Conservation (phyloP, 2,797 vertebrate genomes). For the Xerus rutilus region DNA sequence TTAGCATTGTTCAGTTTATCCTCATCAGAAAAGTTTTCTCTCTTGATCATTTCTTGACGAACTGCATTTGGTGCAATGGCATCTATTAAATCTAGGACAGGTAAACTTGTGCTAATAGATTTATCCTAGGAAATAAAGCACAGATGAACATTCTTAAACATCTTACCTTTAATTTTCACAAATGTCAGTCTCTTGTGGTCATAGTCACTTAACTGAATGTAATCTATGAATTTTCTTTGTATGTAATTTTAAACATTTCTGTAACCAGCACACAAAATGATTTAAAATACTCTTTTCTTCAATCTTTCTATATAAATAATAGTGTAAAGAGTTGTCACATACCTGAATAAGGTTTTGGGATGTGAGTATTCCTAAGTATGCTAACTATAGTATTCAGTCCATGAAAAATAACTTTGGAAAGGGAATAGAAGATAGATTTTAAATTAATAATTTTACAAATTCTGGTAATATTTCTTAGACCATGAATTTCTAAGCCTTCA, state of each 20-base stretch:
- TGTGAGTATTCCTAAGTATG: conserved; percentile 41
- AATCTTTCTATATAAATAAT: conserved; percentile 33
- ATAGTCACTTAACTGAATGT: conserved; percentile 7
- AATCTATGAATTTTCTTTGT: conserved; percentile 41
- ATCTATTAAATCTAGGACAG: conserved; percentile 97
- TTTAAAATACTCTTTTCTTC: conserved; percentile 28
- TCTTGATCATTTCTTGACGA: conserved; percentile 95
- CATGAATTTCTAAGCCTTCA: conserved; percentile 32
- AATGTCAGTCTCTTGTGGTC: background rate
- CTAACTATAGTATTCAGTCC: conserved; percentile 37
- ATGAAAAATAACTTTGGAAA: conserved; percentile 65
- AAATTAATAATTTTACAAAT: conserved; percentile 50
- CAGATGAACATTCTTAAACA: conserved; percentile 50
- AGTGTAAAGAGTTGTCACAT: background rate
- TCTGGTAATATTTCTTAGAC: conserved; percentile 35
- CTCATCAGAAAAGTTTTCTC: conserved; percentile 87
- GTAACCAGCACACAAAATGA: conserved; percentile 27
- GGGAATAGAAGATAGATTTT: conserved; percentile 42
- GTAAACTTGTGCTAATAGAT: conserved; percentile 96
- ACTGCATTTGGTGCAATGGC: conserved; percentile 94
- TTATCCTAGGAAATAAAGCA: conserved; percentile 91
- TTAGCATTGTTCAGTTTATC: conserved; percentile 94
- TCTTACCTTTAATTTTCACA: conserved; percentile 56
- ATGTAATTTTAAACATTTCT: conserved; percentile 53
- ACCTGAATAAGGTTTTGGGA: conserved; percentile 10